phyloP scores from a whole-genome alignment of 2,113 vertebrate species.

The Notarius quadriscutis region DNA sequence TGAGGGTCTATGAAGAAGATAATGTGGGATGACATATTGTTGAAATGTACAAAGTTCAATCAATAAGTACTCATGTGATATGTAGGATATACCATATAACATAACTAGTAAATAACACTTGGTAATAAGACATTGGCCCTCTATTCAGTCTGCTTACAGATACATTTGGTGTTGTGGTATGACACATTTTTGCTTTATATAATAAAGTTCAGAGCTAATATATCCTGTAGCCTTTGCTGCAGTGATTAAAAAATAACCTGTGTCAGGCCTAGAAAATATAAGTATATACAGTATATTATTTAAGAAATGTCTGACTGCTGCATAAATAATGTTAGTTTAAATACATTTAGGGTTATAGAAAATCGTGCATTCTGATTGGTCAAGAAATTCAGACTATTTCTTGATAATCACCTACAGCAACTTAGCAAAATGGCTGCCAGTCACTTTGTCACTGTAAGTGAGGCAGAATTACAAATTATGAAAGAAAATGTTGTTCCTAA shows the following conservation, averaged over 20 bases:
- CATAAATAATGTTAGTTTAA: no score
- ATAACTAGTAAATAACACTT: not conserved
- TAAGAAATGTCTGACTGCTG: not conserved
- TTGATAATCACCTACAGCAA: no score
- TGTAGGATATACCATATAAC: not conserved
- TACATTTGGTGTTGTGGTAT: not conserved
- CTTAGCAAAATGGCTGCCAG: no score
- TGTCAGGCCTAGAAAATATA: not conserved
- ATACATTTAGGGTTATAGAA: no score
- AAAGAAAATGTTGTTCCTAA: no score
- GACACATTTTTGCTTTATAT: not conserved
- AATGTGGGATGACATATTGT: not conserved
- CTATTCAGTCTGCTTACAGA: not conserved
- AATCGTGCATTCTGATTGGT: no score
- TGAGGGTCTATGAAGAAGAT: slow-evolving; percentile 68
- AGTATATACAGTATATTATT: not conserved
- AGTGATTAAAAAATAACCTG: not conserved
- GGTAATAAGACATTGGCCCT: not conserved
- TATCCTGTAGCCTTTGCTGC: not conserved
- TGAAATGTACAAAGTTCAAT: not conserved
- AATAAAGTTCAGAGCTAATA: no score
- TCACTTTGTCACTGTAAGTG: no score
- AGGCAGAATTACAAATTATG: no score
- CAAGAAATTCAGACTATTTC: no score
- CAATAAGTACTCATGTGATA: not conserved